Percentiles rank a stretch among this genome's conserved stretches.
phyloP scores from a whole-genome alignment of 2,113 vertebrate genomes.

The Machaerirhynchus nigripectus region DNA sequence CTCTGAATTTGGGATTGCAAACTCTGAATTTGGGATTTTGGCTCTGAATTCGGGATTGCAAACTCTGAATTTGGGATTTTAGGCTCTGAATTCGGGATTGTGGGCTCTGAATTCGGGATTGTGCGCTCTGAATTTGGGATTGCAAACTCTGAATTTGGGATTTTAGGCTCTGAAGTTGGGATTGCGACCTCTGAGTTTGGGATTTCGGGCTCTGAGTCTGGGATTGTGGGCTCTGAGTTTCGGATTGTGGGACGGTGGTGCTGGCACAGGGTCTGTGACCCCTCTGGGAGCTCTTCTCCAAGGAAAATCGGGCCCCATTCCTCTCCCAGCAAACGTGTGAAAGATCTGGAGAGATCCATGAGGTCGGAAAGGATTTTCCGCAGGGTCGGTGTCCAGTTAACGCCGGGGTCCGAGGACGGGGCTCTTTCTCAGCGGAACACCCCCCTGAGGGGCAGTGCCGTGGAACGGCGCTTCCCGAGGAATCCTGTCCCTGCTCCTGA shows the following conservation, averaged over 20 bases:
- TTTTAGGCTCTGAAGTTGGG: too few species aligned
- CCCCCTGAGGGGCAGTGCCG: not conserved
- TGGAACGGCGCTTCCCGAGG: not conserved
- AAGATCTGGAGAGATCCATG: not conserved
- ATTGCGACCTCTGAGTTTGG: too few species aligned
- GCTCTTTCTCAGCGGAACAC: not conserved
- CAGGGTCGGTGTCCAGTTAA: fast-evolving
- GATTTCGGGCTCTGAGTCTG: too few species aligned
- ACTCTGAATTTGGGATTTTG: too few species aligned
- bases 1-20: too few species aligned
- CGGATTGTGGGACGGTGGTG: not conserved
- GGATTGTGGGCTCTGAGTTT: too few species aligned
- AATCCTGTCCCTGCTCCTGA: not conserved
- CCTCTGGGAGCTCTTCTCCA: not conserved
- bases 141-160: too few species aligned
- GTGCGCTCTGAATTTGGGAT: too few species aligned
- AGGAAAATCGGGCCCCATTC: not conserved
- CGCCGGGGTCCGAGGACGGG: not conserved
- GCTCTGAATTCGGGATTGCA: too few species aligned
- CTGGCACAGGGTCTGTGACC: not conserved
- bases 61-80: too few species aligned
- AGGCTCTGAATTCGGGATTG: too few species aligned
- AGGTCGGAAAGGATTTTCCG: not conserved
- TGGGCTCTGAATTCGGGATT: too few species aligned
- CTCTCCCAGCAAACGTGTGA: not conserved